These are phyloP conservation scores for Hozukius guyotensis DNA, from an alignment of 2,797 vertebrate genomes.

Conservation along the genomic window DNA sequence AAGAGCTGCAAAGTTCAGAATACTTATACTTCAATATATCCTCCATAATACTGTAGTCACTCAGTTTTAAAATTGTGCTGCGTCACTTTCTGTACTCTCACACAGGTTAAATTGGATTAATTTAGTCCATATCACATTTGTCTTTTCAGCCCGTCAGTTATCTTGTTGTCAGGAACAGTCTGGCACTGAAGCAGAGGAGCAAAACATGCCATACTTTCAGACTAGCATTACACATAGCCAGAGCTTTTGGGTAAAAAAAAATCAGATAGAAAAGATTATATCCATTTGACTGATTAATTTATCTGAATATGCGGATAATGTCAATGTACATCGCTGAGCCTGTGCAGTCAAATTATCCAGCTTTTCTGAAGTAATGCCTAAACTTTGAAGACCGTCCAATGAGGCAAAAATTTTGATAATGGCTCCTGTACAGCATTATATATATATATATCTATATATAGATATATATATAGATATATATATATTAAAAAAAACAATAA, in stretches of 20 bases:
- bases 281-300: background rate
- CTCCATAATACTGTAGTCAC: background rate
- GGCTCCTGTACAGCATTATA: background rate
- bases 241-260: background rate
- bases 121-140: background rate
- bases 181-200: background rate
- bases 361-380: background rate
- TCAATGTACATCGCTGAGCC: background rate
- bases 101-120: background rate
- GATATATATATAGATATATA: no score
- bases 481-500: no score
- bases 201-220: background rate
- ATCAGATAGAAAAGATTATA: background rate
- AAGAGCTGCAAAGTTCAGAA: background rate
- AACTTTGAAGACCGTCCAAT: background rate
- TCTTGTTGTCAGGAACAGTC: background rate
- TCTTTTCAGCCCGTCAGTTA: background rate
- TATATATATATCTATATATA: no score
- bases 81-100: background rate
- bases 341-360: background rate
- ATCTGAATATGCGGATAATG: background rate
- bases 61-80: background rate
- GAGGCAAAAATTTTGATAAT: background rate
- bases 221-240: background rate
- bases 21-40: background rate